Evolutionary conservation across 2,888 invertebrate species (phyloP), one percentile per base, ranked within the genome.

Genomic region (Drepana falcataria): DNA sequence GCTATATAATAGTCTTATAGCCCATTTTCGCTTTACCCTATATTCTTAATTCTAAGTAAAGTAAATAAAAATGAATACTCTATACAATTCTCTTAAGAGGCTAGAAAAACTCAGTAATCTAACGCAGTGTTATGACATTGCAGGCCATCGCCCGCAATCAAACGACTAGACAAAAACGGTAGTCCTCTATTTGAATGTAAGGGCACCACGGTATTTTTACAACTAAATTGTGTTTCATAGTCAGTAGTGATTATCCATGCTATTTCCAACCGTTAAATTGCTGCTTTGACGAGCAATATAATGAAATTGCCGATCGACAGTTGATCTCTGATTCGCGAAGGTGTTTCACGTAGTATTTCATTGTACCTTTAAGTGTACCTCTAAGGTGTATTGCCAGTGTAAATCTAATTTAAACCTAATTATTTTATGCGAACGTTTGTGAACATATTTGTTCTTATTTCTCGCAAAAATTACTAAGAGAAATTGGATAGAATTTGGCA

Each of bases 291-390:
- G 7, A 40, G 40, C 40, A 51, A 34, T 41, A 40, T 51, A 40
- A 51, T 51, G 51, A 34, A 51, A 51, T 51, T 7, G 51, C 51
- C 34, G 40, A 33, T 51, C 40, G 41, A 40, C 49, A n/a, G 7
- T 49, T 49, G 49, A 49, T 49, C 49, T 40, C 49, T 49, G 49
- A 40, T 49, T 40, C 40, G 49, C 44, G 9, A 44, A 44, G 44
- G 44, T 44, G 2, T 6, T 44, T 44, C 9, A 44, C 9, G 6
- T 9, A 44, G 37, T 5, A 37, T 9, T 44, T 21, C 21, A 21
- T 21, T 21, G 21, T 21, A 44, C 44, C 5, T 44, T 9, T 41
- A 7, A 7, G 3, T 44, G 37, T 4, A 37, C 37, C 4, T 4
- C 37, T 37, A 4, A 37, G 37, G 5, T 37, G 5, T 37, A 4